Conservation (phyloP, 1,140 invertebrate genomes). For the Lordiphosa clarofinis region DNA sequence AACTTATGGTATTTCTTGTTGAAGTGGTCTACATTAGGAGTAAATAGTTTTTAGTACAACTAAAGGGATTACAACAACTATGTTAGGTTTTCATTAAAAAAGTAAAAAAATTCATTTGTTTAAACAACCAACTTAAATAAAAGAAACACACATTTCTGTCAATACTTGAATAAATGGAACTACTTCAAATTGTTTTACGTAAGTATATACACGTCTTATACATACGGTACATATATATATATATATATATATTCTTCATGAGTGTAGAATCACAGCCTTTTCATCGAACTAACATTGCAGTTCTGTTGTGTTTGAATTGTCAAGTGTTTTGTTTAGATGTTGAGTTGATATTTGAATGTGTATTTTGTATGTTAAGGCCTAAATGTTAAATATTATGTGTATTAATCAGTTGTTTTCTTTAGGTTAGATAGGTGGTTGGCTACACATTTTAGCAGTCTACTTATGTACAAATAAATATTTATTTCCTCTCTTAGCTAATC, state of each 20-base stretch:
- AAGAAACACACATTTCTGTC: conserved; percentile 34
- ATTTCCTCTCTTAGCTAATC: conserved; percentile 35
- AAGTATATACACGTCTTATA: conserved; percentile 22
- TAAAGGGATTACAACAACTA: conserved; percentile 53
- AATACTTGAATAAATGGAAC: conserved; percentile 52
- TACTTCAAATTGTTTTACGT: conserved; percentile 17
- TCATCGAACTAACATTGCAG: conserved; percentile 54
- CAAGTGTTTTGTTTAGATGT: conserved; percentile 45
- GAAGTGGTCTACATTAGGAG: conserved; percentile 39
- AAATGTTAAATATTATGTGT: conserved; percentile 29
- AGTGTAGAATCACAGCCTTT: conserved; percentile 78
- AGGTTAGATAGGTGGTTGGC: conserved; percentile 49
- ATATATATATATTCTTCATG: conserved; percentile 61
- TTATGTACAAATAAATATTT: conserved; percentile 69
- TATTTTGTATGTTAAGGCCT: conserved; percentile 19
- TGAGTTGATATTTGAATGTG: conserved; percentile 45
- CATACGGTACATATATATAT: conserved; percentile 9
- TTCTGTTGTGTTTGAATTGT: conserved; percentile 65
- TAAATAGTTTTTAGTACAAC: conserved; percentile 56
- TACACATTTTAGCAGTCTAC: conserved; percentile 27
- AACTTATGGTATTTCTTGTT: conserved; percentile 29
- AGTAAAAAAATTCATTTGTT: conserved; percentile 49
- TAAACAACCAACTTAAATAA: conserved; percentile 38
- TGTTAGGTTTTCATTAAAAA: conserved; percentile 44
- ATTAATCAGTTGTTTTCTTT: conserved; percentile 50